phyloP scores from a whole-genome alignment of 2,113 vertebrate species.

The Catharus minimus region DNA sequence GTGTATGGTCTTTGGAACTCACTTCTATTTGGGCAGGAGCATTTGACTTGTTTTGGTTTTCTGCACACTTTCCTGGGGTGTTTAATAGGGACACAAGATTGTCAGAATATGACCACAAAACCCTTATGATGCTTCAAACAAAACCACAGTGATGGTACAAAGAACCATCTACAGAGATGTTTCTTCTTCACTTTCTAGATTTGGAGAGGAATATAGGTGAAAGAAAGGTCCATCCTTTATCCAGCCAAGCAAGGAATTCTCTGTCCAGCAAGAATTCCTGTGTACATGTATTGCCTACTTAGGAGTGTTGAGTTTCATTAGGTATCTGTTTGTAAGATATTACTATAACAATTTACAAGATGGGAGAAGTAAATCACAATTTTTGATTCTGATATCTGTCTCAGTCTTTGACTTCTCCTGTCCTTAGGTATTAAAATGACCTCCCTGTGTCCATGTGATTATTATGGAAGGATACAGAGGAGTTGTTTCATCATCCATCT shows the following conservation, averaged over 20 bases:
- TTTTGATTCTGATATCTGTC: neutral
- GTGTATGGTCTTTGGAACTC: neutral
- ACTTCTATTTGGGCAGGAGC: accelerated
- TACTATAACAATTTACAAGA: neutral
- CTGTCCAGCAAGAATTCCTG: neutral
- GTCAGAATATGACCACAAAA: neutral
- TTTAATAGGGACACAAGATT: neutral
- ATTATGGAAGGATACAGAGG: neutral
- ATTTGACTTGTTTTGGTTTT: neutral
- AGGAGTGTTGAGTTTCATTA: neutral
- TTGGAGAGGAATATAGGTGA: neutral
- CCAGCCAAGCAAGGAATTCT: neutral
- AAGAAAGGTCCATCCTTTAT: neutral
- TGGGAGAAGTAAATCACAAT: neutral
- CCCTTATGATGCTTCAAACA: neutral
- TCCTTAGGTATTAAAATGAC: neutral
- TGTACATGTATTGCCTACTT: accelerated
- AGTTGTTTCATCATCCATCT: neutral
- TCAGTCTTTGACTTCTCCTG: neutral
- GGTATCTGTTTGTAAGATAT: neutral
- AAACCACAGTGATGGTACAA: neutral
- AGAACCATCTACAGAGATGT: neutral
- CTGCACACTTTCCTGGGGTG: neutral
- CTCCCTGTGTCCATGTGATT: neutral
- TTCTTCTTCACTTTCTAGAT: neutral